These are phyloP conservation scores for Echiichthys vipera DNA, from an alignment of 2,797 vertebrate genomes.

Conservation along the genomic window DNA sequence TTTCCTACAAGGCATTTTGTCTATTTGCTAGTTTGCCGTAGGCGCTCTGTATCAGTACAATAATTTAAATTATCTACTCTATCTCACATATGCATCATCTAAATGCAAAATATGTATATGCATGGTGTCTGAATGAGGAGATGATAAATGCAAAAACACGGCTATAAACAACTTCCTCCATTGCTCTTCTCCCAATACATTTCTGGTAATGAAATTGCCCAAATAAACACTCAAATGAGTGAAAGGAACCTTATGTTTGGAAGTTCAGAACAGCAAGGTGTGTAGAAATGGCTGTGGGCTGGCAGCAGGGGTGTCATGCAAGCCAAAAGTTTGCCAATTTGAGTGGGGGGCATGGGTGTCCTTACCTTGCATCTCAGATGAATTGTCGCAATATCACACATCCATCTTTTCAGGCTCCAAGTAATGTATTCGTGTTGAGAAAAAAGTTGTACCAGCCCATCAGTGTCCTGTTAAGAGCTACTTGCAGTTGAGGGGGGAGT, in stretches of 20 bases:
- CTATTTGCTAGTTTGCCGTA: constrained; percentile 43
- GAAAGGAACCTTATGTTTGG: constrained; percentile 18
- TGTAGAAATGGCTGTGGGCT: constrained; percentile 10
- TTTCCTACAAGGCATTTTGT: constrained; percentile 45
- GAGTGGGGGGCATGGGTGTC: no score
- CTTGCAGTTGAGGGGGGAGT: no score
- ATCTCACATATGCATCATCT: constrained; percentile 43
- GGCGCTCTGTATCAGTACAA: constrained; percentile 38
- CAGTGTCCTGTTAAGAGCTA: no score
- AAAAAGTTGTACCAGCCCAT: no score
- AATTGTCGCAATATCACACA: no score
- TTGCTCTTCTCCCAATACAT: constrained; percentile 1
- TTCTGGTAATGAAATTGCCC: constrained; percentile 27
- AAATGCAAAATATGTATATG: constrained; percentile 35
- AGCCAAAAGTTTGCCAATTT: no score
- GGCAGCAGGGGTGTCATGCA: no score
- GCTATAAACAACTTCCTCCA: constrained; percentile 19
- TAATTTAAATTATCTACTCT: constrained; percentile 47
- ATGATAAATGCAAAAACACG: not conserved
- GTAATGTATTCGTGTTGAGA: no score
- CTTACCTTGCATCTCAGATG: no score
- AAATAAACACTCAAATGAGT: constrained; percentile 2
- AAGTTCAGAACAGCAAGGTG: constrained; percentile 27
- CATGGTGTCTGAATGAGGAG: constrained; percentile 24
- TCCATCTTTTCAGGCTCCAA: no score